Evolutionary conservation across 2,113 vertebrate species (phyloP).

Genomic region (Lichenostomus cassidix): DNA sequence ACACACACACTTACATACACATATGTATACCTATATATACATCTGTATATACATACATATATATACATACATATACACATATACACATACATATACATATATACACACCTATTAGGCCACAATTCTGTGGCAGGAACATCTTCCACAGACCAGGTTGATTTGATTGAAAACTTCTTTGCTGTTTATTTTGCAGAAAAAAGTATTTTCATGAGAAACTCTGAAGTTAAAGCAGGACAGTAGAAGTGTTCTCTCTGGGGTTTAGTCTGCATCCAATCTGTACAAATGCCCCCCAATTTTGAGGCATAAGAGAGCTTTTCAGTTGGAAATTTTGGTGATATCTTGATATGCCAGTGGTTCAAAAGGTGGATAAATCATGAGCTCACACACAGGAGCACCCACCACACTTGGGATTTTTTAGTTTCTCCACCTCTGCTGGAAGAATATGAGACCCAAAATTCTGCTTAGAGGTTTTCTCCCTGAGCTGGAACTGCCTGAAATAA

Average conservation of each 20-base stretch:
- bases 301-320: not conserved
- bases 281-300: not conserved
- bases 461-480: not conserved
- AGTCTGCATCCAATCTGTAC: not conserved
- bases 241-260: not conserved
- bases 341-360: not conserved
- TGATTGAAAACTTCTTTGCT: not conserved
- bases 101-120: not conserved
- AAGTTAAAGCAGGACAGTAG: not conserved
- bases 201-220: not conserved
- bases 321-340: not conserved
- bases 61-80: accelerated
- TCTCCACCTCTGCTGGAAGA: not conserved
- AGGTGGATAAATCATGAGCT: not conserved
- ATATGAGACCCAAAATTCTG: not conserved
- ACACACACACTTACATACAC: not conserved
- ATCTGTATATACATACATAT: too few species aligned
- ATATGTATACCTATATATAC: too few species aligned
- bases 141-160: not conserved
- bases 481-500: not conserved
- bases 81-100: too few species aligned
- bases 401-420: not conserved
- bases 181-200: not conserved
- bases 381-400: not conserved
- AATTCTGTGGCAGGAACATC: not conserved